Conservation (phyloP, 2,797 vertebrate species). For the Acanthurus tractus region DNA sequence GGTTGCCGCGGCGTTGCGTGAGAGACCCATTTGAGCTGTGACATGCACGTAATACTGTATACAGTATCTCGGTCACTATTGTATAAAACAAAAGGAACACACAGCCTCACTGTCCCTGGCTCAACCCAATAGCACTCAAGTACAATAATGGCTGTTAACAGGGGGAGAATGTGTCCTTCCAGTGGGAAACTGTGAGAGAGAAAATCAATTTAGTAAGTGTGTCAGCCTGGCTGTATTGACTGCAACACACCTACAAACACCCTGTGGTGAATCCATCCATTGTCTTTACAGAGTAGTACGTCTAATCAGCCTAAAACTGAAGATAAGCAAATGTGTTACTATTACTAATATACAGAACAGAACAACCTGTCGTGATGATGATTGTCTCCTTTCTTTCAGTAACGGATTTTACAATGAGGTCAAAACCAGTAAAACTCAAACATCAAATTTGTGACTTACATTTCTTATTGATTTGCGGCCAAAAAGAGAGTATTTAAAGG, state of each 20-base stretch:
- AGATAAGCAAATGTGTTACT: not conserved
- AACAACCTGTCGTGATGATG: not conserved
- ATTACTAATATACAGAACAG: conserved; percentile 5
- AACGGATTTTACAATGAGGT: not conserved
- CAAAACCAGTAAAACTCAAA: not conserved
- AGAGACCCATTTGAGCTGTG: conserved; percentile 32
- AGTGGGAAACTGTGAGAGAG: conserved; percentile 34
- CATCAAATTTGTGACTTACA: not conserved
- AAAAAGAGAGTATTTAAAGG: not conserved
- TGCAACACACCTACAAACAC: conserved; percentile 44
- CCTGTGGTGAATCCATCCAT: conserved; percentile 32
- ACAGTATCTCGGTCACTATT: not conserved
- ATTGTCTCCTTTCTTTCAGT: not conserved
- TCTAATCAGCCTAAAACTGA: conserved; percentile 28
- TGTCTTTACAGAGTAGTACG: conserved; percentile 31
- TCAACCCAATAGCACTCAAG: conserved; percentile 25
- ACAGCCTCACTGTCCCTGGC: not conserved
- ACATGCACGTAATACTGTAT: conserved; percentile 23
- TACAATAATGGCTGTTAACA: conserved; percentile 52
- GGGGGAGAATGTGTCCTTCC: conserved; percentile 51
- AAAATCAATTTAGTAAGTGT: conserved; percentile 66
- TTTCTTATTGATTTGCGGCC: not conserved
- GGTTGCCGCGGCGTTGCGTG: conserved; percentile 29
- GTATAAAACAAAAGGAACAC: conserved; percentile 30
- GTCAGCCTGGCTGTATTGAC: conserved; percentile 60